A percentile compares a stretch with the other conserved stretches of the same genome.
Conservation (phyloP, 2,888 invertebrate genomes). For the Leptogaster cylindrica region DNA sequence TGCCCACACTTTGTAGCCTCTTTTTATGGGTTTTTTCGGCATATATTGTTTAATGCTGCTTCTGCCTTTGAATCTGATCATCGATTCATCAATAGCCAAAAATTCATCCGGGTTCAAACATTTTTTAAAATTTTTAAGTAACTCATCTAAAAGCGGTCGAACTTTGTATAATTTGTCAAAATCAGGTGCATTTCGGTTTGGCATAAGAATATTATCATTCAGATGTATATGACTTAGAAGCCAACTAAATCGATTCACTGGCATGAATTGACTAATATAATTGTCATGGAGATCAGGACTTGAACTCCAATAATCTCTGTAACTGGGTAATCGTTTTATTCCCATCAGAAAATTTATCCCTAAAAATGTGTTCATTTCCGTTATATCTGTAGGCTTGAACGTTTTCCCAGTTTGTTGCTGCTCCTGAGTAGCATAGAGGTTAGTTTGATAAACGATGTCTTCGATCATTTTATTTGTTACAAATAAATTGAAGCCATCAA, state of each 20-base stretch:
- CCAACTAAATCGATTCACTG: neutral
- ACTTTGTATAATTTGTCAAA: neutral
- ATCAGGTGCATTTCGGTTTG: neutral
- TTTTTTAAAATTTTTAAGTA: neutral
- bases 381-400: no score
- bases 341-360: constrained; percentile 7
- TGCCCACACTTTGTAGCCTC: constrained; percentile 6
- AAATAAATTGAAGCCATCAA: no score
- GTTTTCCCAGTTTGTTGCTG: no score
- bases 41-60: neutral
- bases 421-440: no score
- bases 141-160: neutral
- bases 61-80: constrained; percentile 8
- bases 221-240: neutral
- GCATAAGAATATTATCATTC: neutral
- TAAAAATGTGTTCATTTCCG: no score
- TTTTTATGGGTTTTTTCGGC: constrained; percentile 2
- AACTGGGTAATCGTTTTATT: neutral
- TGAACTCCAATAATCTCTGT: neutral
- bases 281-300: neutral
- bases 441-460: no score
- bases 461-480: no score
- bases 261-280: neutral
- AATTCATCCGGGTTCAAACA: neutral
- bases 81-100: neutral